Evolutionary conservation across 2,888 invertebrate genomes (phyloP).

Genomic region (Epiblema foenella): DNA sequence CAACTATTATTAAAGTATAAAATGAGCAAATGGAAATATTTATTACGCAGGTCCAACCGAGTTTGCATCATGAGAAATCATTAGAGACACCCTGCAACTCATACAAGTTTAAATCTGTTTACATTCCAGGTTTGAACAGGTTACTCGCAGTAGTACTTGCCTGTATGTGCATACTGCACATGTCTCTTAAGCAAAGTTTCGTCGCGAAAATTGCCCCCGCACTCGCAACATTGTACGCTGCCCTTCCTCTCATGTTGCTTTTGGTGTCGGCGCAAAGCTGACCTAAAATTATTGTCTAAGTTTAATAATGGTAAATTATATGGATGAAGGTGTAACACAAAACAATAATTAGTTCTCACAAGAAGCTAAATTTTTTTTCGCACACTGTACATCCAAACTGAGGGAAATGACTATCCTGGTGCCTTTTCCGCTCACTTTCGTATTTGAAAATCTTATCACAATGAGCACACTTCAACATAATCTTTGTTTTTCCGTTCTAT

Average conservation of each 20-base stretch:
- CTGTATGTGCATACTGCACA: constrained; percentile 77
- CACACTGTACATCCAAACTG: constrained; percentile 74
- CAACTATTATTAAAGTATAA: too few relatives aligned
- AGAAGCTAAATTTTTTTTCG: constrained; percentile 76
- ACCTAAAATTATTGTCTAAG: constrained; percentile 57
- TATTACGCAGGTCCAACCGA: too few relatives aligned
- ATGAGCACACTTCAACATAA: constrained; percentile 59
- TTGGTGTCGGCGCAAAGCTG: constrained; percentile 73
- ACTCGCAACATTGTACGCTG: constrained; percentile 66
- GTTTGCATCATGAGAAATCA: too few relatives aligned
- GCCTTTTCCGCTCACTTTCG: constrained; percentile 74
- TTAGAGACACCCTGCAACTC: too few relatives aligned
- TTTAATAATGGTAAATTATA: not conserved
- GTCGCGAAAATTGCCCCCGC: constrained; percentile 71
- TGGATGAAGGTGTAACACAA: not conserved
- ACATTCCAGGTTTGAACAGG: too few relatives aligned
- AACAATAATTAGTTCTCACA: constrained; percentile 62
- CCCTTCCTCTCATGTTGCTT: constrained; percentile 75
- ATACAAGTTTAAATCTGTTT: too few relatives aligned
- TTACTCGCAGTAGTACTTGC: constrained; percentile 51
- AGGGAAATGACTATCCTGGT: constrained; percentile 73
- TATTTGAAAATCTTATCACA: constrained; percentile 75
- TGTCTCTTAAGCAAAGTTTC: constrained; percentile 71
- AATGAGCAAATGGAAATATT: too few relatives aligned
- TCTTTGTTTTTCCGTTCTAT: not conserved